phyloP scores from a whole-genome alignment of 35 echinoderm and acorn worm species.

The Nesometra sesokonis region DNA sequence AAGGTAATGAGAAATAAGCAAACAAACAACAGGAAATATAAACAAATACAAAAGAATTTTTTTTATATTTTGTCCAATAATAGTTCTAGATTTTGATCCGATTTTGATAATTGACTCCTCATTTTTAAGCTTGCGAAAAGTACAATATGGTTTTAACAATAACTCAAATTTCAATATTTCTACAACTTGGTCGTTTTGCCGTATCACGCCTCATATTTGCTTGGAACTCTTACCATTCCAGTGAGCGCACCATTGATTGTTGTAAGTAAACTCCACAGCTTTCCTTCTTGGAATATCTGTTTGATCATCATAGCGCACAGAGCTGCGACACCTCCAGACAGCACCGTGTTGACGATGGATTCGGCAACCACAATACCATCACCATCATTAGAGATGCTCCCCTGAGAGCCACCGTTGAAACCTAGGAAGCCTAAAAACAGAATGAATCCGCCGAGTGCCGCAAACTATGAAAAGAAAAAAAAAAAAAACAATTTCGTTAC shows the following conservation, averaged over 20 bases:
- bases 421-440: slow-evolving; percentile 94
- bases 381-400: slow-evolving; percentile 58
- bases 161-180: too few species aligned
- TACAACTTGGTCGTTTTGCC: too few species aligned
- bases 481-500: background rate
- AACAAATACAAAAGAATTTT: too few species aligned
- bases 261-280: slow-evolving; percentile 52
- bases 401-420: slow-evolving; percentile 95
- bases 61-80: too few species aligned
- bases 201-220: too few species aligned
- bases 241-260: slow-evolving; percentile 71
- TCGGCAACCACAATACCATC: slow-evolving; percentile 52
- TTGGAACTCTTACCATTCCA: slow-evolving; percentile 47
- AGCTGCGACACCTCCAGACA: slow-evolving; percentile 50
- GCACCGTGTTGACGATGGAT: slow-evolving; percentile 80
- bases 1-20: too few species aligned
- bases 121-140: too few species aligned
- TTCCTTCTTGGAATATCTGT: slow-evolving; percentile 10
- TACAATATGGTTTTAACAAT: too few species aligned
- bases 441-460: slow-evolving; percentile 78
- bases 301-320: slow-evolving; percentile 35
- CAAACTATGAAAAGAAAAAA: slow-evolving; percentile 32
- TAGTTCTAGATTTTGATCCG: too few species aligned
- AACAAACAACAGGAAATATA: too few species aligned
- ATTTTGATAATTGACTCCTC: too few species aligned